Conservation (phyloP, 2,113 vertebrate genomes). For the Merops nubicus region DNA sequence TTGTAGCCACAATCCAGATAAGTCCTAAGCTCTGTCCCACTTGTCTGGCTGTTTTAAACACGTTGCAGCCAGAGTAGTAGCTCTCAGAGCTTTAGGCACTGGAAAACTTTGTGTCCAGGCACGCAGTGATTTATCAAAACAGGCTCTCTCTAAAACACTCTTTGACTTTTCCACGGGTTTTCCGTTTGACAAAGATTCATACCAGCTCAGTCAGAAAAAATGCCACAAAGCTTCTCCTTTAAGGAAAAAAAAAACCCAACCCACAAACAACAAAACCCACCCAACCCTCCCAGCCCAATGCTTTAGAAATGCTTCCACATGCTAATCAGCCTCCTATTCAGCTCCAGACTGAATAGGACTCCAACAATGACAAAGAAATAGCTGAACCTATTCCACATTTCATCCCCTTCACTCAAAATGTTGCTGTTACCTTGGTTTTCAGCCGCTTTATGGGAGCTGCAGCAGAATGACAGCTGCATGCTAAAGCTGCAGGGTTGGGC, state of each 20-base stretch:
- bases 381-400: constrained; percentile 68
- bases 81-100: not conserved
- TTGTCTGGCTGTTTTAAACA: not conserved
- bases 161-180: constrained; percentile 43
- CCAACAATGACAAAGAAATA: constrained; percentile 78
- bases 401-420: constrained; percentile 66
- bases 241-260: constrained; percentile 22
- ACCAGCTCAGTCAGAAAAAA: constrained; percentile 61
- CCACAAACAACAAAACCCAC: not conserved
- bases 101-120: not conserved
- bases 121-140: not conserved
- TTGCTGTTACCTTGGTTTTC: constrained; percentile 70
- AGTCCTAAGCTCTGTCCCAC: not conserved
- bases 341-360: constrained; percentile 75
- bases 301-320: constrained; percentile 78
- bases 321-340: constrained; percentile 81
- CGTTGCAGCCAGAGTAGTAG: not conserved
- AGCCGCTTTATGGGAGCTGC: constrained; percentile 54
- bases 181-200: constrained; percentile 63
- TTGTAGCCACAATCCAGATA: not conserved
- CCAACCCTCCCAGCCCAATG: constrained; percentile 41
- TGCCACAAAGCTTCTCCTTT: constrained; percentile 73
- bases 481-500: constrained; percentile 17
- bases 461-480: constrained; percentile 23
- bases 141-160: not conserved